Evolutionary conservation across 2,888 invertebrate species (phyloP).

Genomic region (Ommatoiulus sabulosus): DNA sequence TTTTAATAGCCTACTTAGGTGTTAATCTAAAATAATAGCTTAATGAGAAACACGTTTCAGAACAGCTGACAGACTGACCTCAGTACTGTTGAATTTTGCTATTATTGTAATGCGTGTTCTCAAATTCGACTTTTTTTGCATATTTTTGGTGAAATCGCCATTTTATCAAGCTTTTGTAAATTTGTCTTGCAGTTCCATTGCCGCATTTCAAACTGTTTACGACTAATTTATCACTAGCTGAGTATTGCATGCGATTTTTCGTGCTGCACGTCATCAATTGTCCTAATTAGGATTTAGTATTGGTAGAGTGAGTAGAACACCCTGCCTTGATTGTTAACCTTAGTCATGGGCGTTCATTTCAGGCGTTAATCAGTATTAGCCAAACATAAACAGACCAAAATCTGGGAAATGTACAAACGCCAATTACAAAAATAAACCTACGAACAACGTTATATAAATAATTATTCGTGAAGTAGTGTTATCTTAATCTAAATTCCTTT

Average conservation of each 20-base stretch:
- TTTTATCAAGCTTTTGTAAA: conserved; percentile 16
- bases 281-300: neutral
- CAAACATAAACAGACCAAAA: neutral
- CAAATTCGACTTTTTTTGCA: too few species aligned
- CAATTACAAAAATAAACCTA: neutral
- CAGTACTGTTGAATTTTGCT: neutral
- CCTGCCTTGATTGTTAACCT: neutral
- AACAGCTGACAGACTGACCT: neutral
- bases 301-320: neutral
- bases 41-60: neutral
- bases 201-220: neutral
- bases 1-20: neutral
- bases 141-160: neutral
- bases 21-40: neutral
- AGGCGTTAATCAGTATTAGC: neutral
- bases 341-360: neutral
- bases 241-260: neutral
- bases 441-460: conserved; percentile 6
- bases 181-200: neutral
- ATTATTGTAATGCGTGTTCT: too few species aligned
- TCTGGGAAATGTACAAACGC: conserved; percentile 9
- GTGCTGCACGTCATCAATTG: neutral
- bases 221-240: conserved; percentile 15
- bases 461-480: neutral
- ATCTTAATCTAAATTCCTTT: conserved; percentile 17